A percentile compares a stretch with the other conserved stretches of the same genome.
Conservation (phyloP, 2,113 vertebrate species). For the Trichechus manatus region DNA sequence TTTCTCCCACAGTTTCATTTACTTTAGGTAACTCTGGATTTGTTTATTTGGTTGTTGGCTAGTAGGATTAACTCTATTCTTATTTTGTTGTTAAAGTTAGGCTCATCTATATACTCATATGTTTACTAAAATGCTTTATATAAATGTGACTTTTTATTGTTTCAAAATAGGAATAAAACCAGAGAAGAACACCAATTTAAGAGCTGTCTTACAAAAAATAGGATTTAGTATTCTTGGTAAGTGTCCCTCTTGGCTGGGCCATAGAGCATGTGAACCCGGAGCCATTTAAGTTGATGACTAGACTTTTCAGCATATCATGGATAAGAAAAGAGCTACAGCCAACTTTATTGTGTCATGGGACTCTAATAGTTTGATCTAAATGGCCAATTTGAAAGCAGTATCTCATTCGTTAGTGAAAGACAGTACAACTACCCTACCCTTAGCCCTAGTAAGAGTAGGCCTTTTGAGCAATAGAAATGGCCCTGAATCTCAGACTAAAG, state of each 20-base stretch:
- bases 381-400: neutral
- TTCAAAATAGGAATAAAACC: slow-evolving; percentile 1
- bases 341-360: neutral
- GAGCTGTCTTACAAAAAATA: neutral
- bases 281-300: neutral
- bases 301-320: neutral
- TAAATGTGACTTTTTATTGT: neutral
- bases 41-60: neutral
- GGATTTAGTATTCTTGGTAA: neutral
- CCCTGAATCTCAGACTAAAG: neutral
- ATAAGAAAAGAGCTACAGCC: neutral
- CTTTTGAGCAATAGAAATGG: neutral
- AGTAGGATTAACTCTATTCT: neutral
- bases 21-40: neutral
- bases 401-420: neutral
- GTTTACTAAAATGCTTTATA: neutral
- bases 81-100: neutral
- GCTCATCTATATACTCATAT: neutral
- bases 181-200: neutral
- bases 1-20: neutral
- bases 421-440: neutral
- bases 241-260: neutral
- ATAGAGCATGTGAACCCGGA: neutral
- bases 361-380: neutral
- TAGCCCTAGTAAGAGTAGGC: neutral